Evolutionary conservation across 2,113 vertebrate species (phyloP).

Genomic region (Solea solea): DNA sequence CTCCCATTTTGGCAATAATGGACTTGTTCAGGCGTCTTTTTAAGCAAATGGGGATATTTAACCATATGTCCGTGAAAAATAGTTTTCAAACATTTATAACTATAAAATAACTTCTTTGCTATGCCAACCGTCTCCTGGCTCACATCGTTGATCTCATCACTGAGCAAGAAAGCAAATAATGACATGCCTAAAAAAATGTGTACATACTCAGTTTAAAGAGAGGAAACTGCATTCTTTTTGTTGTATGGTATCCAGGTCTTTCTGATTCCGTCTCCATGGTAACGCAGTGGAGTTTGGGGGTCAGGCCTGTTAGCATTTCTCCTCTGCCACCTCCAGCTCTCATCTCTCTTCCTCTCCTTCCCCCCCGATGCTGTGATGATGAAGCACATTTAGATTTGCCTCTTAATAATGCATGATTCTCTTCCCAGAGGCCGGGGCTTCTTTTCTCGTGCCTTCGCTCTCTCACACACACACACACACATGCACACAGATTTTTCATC

Average conservation of each 20-base stretch:
- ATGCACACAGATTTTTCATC: background rate
- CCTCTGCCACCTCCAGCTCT: conserved; percentile 2
- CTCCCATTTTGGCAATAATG: no score
- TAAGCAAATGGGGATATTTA: no score
- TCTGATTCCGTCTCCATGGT: conserved; percentile 39
- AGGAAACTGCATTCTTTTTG: conserved; percentile 4
- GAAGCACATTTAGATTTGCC: conserved; percentile 70
- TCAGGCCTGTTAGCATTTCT: conserved; percentile 38
- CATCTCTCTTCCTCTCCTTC: background rate
- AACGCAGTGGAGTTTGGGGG: conserved; percentile 36
- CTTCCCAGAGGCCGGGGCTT: conserved; percentile 36
- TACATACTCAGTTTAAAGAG: no score
- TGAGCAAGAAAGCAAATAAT: no score
- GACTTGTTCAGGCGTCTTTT: no score
- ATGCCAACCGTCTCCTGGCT: no score
- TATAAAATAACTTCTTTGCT: no score
- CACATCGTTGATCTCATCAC: no score
- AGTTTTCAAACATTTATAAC: no score
- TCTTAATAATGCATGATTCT: conserved; percentile 70
- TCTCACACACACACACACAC: conserved; percentile 1
- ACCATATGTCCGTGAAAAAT: no score
- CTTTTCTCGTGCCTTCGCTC: conserved; percentile 32
- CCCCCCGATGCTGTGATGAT: conserved; percentile 51
- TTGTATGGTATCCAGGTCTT: conserved; percentile 8
- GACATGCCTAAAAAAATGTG: background rate